Percentiles rank a stretch among this genome's conserved stretches.
Conservation (phyloP, 2,113 vertebrate genomes). For the Mus musculus region GRCm39 chr6:17281501-17282000, state of each 20-base stretch:
- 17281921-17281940: conserved; percentile 92
- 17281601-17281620: too few relatives aligned
- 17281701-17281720: background rate
- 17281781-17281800: too few relatives aligned
- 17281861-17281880: background rate
- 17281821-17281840: background rate
- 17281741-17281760: background rate
- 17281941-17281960: conserved; percentile 96
- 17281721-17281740: background rate
- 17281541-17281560: background rate
- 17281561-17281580: background rate
- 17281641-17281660: accelerated
- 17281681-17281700: background rate
- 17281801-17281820: background rate
- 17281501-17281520: conserved; percentile 90
- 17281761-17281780: too few relatives aligned
- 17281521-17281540: background rate
- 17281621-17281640: background rate
- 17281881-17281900: conserved; percentile 89
- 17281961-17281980: conserved; percentile 94
- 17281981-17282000: conserved; percentile 94
- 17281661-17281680: accelerated
- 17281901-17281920: conserved; percentile 96
- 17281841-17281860: background rate
- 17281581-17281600: background rate